A percentile compares a stretch with the other conserved stretches of the same genome.
Conservation (phyloP, 2,888 invertebrate genomes). For the Tipula confusa region DNA sequence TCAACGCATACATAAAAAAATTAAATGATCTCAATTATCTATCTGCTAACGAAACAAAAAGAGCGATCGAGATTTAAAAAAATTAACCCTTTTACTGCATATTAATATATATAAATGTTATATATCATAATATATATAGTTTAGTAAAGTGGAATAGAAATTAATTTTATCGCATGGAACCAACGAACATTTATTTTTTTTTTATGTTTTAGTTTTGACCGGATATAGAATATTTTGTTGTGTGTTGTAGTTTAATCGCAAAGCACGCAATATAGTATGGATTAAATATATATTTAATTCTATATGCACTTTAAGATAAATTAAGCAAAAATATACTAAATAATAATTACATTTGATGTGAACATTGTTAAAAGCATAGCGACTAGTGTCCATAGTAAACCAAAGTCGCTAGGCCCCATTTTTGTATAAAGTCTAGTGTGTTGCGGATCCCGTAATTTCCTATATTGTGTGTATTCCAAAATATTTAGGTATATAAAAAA, state of each 20-base stretch:
- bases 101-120: too few species aligned
- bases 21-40: constrained; percentile 20
- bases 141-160: constrained; percentile 7
- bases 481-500: neutral
- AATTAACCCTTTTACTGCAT: neutral
- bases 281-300: constrained; percentile 1
- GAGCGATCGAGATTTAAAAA: neutral
- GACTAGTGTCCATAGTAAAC: constrained; percentile 25
- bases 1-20: neutral
- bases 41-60: neutral
- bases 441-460: neutral
- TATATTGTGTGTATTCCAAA: neutral
- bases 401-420: constrained; percentile 26
- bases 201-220: neutral
- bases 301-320: constrained; percentile 25
- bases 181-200: neutral
- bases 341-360: constrained; percentile 27
- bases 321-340: neutral
- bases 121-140: neutral
- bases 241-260: neutral
- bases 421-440: neutral
- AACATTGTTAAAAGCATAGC: neutral
- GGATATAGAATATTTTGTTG: constrained; percentile 20
- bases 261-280: neutral
- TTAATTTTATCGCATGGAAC: constrained; percentile 20